Evolutionary conservation across 2,797 vertebrate genomes (phyloP), one percentile per base, ranked within the genome.

Genomic region (Sarcoramphus papa): DNA sequence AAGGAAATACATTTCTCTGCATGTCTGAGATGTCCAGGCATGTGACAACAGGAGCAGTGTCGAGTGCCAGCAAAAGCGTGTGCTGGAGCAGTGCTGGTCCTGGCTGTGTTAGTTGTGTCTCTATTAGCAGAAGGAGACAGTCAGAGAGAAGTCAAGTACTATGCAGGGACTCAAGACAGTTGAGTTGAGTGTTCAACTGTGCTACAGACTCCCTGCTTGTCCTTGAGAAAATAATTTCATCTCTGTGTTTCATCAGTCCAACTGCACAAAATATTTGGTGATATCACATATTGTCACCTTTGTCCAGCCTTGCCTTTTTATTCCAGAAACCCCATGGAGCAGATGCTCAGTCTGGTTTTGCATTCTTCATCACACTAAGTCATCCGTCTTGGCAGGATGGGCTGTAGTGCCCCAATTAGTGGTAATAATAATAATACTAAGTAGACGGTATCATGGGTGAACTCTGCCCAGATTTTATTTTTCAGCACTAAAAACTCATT

Each of bases 1-100:
- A 75, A 84, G 54, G n/a, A 94, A 93, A 86, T 86, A 48, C 5
- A 48, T 93, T 94, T 92, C 79, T 88, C 53, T 90, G 57, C 33
- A 24, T 65, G 45, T 84, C 43, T 92, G 85, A 90, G 91, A 37
- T 88, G 73, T 83, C 73, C 79, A 73, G 57, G 91, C 60, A 7
- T 23, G 68, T 86, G 92, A 76, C 82, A 92, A 89, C 30, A 54
- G 65, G 37, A 90, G 64, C 4, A 1, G 56, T 37, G 68, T 48
- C 10, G 9, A 73, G 62, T 81, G 82, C 75, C 94, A 94, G 64
- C 82, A 65, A 40, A 41, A 77, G 60, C 11, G 81, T 59, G 24
- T 68, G 51, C 54, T 70, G 75, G 87, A 93, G 69, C 82, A 75
- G 35, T 25, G 73, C 77, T 93, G 80, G 62, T 90, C 57, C 43